These are phyloP conservation scores for Hippocampus mohnikei DNA, from an alignment of 2,113 vertebrate genomes.

Conservation along the genomic window DNA sequence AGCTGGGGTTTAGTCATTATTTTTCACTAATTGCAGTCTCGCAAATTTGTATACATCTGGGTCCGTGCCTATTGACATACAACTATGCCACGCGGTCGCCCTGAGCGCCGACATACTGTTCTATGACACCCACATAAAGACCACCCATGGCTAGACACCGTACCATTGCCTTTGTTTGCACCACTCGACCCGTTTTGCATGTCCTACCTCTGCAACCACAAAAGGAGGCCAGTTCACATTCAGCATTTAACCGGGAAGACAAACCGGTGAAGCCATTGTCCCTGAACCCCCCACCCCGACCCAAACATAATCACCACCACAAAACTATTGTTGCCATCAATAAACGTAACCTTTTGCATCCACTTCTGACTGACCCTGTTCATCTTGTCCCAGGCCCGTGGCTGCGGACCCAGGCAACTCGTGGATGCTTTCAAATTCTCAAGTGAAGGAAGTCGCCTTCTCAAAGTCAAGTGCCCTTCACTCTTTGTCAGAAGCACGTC, in stretches of 20 bases:
- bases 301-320: constrained; percentile 9
- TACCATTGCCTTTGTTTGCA: constrained; percentile 44
- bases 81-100: constrained; percentile 16
- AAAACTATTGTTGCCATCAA: constrained; percentile 53
- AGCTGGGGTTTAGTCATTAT: background rate
- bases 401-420: constrained; percentile 29
- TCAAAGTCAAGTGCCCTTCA: constrained; percentile 52
- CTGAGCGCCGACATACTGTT: constrained; percentile 21
- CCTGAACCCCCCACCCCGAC: constrained; percentile 29
- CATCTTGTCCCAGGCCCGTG: constrained; percentile 24
- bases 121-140: constrained; percentile 28
- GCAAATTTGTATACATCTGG: constrained; percentile 7
- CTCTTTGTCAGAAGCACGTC: constrained; percentile 17
- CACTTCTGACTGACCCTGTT: constrained; percentile 28
- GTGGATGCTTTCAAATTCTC: constrained; percentile 26
- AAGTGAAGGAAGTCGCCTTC: constrained; percentile 62
- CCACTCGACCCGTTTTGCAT: constrained; percentile 36
- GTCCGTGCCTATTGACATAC: constrained; percentile 21
- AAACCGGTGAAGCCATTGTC: constrained; percentile 53
- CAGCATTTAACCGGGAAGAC: constrained; percentile 54
- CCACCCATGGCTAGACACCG: constrained; percentile 55
- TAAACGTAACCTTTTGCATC: constrained; percentile 48
- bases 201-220: constrained; percentile 45
- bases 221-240: constrained; percentile 57
- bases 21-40: background rate